Conservation (phyloP, 2,888 invertebrate species). For the Diarsia brunnea region DNA sequence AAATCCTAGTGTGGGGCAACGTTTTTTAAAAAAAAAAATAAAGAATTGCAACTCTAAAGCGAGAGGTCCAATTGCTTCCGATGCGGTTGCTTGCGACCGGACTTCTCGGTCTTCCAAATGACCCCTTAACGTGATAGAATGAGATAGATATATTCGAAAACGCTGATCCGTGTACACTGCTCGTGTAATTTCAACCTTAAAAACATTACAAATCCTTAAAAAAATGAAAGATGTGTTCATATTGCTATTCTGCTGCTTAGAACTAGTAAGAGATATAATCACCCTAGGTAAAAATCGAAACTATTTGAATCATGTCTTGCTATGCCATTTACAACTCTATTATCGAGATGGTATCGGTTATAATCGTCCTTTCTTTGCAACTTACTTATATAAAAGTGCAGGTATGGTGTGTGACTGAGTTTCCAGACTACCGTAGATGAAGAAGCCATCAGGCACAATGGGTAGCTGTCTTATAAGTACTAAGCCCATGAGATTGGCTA, state of each 20-base stretch:
- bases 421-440: not conserved
- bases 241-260: constrained; percentile 45
- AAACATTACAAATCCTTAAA: constrained; percentile 21
- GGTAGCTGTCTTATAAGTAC: constrained; percentile 13
- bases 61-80: not conserved
- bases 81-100: not conserved
- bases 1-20: too few relatives aligned
- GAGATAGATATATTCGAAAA: not conserved
- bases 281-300: constrained; percentile 44
- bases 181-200: not conserved
- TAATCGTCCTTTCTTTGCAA: not conserved
- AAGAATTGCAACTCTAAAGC: not conserved
- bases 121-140: not conserved
- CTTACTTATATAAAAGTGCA: not conserved
- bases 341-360: constrained; percentile 4
- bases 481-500: constrained; percentile 21
- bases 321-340: constrained; percentile 26
- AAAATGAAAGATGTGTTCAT: constrained; percentile 21
- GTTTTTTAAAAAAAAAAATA: too few relatives aligned
- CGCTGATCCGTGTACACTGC: not conserved
- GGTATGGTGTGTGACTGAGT: not conserved
- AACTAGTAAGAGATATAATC: constrained; percentile 50
- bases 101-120: not conserved
- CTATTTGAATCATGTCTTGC: constrained; percentile 41
- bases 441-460: constrained; percentile 13